Base-by-base conservation (phyloP, 2,113 vertebrate species). In the Acanthisitta chloris region DNA sequence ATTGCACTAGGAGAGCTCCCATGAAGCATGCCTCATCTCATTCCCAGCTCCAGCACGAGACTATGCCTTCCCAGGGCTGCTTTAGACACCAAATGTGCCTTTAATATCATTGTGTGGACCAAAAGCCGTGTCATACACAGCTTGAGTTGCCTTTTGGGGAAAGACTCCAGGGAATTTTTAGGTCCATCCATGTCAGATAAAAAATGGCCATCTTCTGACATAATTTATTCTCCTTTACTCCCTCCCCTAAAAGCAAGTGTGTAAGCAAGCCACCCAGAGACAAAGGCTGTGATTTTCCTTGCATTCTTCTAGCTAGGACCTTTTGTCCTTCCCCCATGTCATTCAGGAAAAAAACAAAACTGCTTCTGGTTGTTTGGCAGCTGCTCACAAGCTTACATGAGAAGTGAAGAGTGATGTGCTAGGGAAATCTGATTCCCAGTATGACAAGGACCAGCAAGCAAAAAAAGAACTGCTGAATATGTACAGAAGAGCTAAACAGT, bases 381-480 rank as follows among this genome's bases (percentile, higher is more conserved):
- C 91, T 84, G 72, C 81, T 94, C 48, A 33, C 33, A 66, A 78
- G 57, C 38, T 79, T 83, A 49, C 31, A 52, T 40, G 59, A 93
- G 94, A 92, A 77, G 62, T 77, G 49, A 78, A 71, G 90, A 95
- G n/a, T 2, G 48, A 91, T 96, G 89, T 84, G 88, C 72, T 87
- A 51, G 86, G 52, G 81, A 95, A 97, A 97, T 92, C 48, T 86
- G 92, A 94, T 69, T 92, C 91, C 70, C 51, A 86, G 43, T 36
- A 52, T 2, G 14, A 81, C 46, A 81, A 51, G 21, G 80, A 81
- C 80, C 86, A 81, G 77, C 51, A 81, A 84, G 59, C 59, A 74
- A 92, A 87, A 81, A 81, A 40, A 80, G 59, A 86, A 59, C 43
- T 86, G 81, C 88, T 94, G 62, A 88, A 55, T 88, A 36, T 3